phyloP scores from a whole-genome alignment of 2,113 vertebrate species.

The Amphiprion percula region DNA sequence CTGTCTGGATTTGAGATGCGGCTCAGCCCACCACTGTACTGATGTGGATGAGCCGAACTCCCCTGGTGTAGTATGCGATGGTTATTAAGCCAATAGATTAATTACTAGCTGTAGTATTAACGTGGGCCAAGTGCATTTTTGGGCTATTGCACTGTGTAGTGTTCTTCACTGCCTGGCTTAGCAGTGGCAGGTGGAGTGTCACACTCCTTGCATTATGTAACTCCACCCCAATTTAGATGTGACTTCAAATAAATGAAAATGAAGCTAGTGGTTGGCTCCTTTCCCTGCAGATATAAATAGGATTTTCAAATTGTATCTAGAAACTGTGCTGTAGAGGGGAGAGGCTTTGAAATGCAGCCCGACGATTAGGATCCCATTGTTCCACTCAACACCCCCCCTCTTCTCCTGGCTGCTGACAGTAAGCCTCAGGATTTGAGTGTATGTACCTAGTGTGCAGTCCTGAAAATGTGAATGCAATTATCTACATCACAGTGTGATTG shows the following conservation, averaged over 20 bases:
- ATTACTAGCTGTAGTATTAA: slow-evolving; percentile 65
- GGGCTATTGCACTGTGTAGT: slow-evolving; percentile 28
- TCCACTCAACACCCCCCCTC: slow-evolving; percentile 77
- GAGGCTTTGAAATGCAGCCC: slow-evolving; percentile 83
- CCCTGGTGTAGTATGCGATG: slow-evolving; percentile 44
- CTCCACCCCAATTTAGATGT: slow-evolving; percentile 80
- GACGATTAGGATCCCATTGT: slow-evolving; percentile 84
- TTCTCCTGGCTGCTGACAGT: slow-evolving; percentile 82
- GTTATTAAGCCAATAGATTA: slow-evolving; percentile 58
- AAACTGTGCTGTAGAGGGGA: slow-evolving; percentile 80
- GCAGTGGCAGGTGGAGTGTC: slow-evolving; percentile 76
- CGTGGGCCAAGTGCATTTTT: slow-evolving; percentile 29
- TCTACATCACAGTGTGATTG: slow-evolving; percentile 61
- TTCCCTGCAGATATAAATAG: slow-evolving; percentile 82
- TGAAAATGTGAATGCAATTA: slow-evolving; percentile 59
- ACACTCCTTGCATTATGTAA: slow-evolving; percentile 78
- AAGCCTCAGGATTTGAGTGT: slow-evolving; percentile 75
- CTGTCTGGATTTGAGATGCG: slow-evolving; percentile 55
- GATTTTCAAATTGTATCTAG: slow-evolving; percentile 83
- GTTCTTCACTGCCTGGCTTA: slow-evolving; percentile 48
- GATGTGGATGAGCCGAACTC: slow-evolving; percentile 47
- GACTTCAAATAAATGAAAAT: slow-evolving; percentile 85
- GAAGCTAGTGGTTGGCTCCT: slow-evolving; percentile 74
- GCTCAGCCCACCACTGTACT: slow-evolving; percentile 49
- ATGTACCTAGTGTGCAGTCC: slow-evolving; percentile 51